Evolutionary conservation across 1,140 invertebrate genomes (phyloP), one percentile per base, ranked within the genome.

Genomic region (Callitettix versicolor): DNA sequence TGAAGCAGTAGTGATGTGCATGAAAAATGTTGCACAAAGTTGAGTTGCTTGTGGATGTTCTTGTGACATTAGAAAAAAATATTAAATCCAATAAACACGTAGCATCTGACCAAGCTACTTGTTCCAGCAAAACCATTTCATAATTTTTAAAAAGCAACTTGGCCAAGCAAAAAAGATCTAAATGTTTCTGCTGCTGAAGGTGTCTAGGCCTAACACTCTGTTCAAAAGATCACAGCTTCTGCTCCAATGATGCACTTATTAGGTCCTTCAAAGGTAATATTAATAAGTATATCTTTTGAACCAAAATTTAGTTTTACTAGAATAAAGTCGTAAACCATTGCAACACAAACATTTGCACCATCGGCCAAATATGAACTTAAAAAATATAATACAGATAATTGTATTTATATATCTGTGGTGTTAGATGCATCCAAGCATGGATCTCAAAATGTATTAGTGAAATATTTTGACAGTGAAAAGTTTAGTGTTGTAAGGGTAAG

Each of bases 21-120:
- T 53, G 60, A 65, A 61, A 68, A 65, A 62, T 68, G 65, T 62
- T 58, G 58, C 48, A 62, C 65, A 58, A 60, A 63, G 50, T 66
- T 66, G 52, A 62, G 57, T 66, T 63, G 47, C 53, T 47, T 59
- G 66, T 58, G 58, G 66, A 57, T 64, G 67, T 61, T 60, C 51
- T 43, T 40, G 62, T 60, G 66, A 68, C 61, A 68, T 69, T 63
- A 58, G 67, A 62, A 58, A 65, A 44, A 65, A 67, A n/a, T n/a
- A 64, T 59, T 67, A 60, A 68, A 65, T 50, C 63, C 63, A 59
- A 65, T 60, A 69, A 67, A 66, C 62, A 68, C 59, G 68, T 59
- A 61, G 50, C 59, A 60, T 52, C 65, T 42, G 65, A 67, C 60
- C 59, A 47, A 60, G 61, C 62, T 52, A 61, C 62, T 33, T 63